These are phyloP conservation scores for Hydrotaea diabolus DNA, from an alignment of 2,888 invertebrate species.

Conservation along the genomic window DNA sequence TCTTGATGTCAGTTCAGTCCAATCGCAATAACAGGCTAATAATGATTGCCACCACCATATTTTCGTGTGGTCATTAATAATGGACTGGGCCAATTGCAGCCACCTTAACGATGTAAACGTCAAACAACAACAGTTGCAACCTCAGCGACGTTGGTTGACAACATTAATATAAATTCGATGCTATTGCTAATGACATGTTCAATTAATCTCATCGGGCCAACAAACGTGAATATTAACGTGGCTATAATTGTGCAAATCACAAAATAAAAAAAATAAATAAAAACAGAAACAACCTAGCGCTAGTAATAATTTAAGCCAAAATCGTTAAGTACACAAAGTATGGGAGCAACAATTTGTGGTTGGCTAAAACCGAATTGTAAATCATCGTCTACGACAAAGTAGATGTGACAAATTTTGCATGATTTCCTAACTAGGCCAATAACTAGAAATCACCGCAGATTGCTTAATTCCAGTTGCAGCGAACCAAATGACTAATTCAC, in stretches of 20 bases:
- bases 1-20: slow-evolving; percentile 13
- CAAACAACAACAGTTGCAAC: not conserved
- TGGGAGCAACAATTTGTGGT: no score
- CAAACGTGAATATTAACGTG: not conserved
- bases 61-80: slow-evolving; percentile 34
- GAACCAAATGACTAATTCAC: no score
- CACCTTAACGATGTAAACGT: not conserved
- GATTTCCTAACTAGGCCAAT: no score
- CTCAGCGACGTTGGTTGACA: not conserved
- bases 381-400: no score
- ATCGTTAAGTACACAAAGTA: no score
- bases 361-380: no score
- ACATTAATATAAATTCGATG: slow-evolving; percentile 45
- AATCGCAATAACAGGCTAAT: slow-evolving; percentile 2
- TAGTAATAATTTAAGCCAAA: no score
- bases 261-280: no score
- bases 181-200: slow-evolving; percentile 60
- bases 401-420: no score
- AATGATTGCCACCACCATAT: not conserved
- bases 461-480: no score
- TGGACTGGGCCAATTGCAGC: not conserved
- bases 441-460: no score
- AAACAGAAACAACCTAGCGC: no score
- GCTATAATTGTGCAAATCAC: not conserved
- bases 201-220: slow-evolving; percentile 39